Conservation (phyloP, 2,888 invertebrate genomes). For the Sminthurides aquaticus region DNA sequence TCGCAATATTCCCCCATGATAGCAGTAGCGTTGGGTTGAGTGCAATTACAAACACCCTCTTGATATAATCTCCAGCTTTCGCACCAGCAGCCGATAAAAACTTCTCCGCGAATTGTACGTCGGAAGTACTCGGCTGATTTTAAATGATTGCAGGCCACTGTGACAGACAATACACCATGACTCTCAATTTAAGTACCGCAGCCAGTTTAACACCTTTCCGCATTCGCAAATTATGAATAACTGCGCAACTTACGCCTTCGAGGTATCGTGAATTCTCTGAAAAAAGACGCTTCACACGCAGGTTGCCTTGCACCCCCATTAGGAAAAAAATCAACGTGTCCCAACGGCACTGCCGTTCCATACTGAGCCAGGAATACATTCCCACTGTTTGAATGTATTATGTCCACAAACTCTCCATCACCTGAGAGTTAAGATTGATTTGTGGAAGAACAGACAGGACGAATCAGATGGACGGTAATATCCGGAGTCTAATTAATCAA, state of each 20-base stretch:
- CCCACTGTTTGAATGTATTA: constrained; percentile 46
- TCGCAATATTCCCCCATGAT: constrained; percentile 22
- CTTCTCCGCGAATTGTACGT: constrained; percentile 28
- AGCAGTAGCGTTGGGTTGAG: constrained; percentile 19
- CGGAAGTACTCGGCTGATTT: constrained; percentile 37
- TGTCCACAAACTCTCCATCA: constrained; percentile 66
- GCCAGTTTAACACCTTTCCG: background rate
- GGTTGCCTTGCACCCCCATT: constrained; percentile 32
- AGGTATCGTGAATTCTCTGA: constrained; percentile 36
- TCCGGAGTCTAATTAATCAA: background rate
- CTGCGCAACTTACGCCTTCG: constrained; percentile 25
- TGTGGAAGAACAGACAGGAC: no score
- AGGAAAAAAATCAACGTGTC: constrained; percentile 34
- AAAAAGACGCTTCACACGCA: constrained; percentile 32
- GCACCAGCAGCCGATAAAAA: constrained; percentile 30
- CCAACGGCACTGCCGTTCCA: constrained; percentile 27
- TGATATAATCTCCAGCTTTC: constrained; percentile 27
- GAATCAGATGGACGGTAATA: background rate
- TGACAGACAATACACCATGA: background rate
- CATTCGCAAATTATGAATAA: background rate
- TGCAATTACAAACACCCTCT: constrained; percentile 23
- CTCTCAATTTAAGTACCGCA: background rate
- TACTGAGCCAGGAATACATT: constrained; percentile 32
- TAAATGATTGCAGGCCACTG: constrained; percentile 38
- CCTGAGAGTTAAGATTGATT: constrained; percentile 43